Evolutionary conservation across 2,113 vertebrate genomes (phyloP).

Genomic region (Climacteris rufus): DNA sequence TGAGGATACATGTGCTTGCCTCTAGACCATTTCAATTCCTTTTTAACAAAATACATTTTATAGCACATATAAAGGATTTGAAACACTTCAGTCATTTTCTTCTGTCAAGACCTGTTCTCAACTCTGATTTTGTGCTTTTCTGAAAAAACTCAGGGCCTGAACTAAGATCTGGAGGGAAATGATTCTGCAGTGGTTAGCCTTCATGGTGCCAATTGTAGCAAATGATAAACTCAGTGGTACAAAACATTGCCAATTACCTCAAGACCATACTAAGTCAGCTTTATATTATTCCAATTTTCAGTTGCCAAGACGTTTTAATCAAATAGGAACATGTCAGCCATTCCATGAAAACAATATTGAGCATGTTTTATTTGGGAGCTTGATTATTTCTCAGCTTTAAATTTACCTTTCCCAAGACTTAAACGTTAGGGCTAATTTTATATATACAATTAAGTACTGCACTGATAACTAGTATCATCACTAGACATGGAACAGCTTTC

Average conservation of each 20-base stretch:
- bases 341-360: background rate
- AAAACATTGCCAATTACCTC: background rate
- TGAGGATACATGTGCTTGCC: accelerated
- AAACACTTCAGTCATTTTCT: background rate
- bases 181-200: background rate
- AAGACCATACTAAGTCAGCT: background rate
- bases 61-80: background rate
- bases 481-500: background rate
- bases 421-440: background rate
- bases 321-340: background rate
- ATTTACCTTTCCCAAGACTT: background rate
- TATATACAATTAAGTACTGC: background rate
- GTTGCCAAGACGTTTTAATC: background rate
- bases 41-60: background rate
- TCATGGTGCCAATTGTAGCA: background rate
- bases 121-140: background rate
- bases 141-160: background rate
- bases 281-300: background rate
- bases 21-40: background rate
- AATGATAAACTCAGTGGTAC: background rate
- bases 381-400: background rate
- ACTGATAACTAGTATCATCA: accelerated
- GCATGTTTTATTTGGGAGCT: background rate
- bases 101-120: background rate
- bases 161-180: background rate